Conservation (phyloP, 2,888 invertebrate species). For the Lithophane socia region DNA sequence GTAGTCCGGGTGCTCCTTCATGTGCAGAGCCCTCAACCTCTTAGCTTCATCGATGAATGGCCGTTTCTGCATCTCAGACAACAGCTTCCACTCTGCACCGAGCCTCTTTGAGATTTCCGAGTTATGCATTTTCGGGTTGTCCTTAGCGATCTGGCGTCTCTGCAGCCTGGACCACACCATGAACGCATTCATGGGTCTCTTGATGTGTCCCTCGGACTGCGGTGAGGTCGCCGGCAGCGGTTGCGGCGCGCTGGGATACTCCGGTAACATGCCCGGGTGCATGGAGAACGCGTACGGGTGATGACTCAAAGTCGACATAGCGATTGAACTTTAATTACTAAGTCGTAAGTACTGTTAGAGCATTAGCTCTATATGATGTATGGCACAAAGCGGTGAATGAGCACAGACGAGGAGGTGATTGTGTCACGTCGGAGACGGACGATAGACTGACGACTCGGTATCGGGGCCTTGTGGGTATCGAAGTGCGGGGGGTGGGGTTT, state of each 20-base stretch:
- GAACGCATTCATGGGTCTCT: constrained; percentile 99
- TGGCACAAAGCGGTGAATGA: constrained; percentile 86
- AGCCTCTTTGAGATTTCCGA: constrained; percentile 97
- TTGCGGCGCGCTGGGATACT: constrained; percentile 85
- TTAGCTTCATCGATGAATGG: constrained; percentile 99
- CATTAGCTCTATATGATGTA: constrained; percentile 81
- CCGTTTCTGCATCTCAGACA: constrained; percentile 96
- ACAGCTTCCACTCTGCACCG: constrained; percentile 98
- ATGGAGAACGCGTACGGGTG: constrained; percentile 90
- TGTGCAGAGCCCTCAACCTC: constrained; percentile 95
- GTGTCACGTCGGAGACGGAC: constrained; percentile 87
- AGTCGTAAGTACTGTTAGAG: constrained; percentile 76
- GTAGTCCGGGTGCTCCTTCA: constrained; percentile 98
- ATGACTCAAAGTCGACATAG: constrained; percentile 88
- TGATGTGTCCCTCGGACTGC: constrained; percentile 95
- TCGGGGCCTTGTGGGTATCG: constrained; percentile 79
- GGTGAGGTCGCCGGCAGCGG: constrained; percentile 87
- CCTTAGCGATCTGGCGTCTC: constrained; percentile 97
- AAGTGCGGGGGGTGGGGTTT: constrained; percentile 81
- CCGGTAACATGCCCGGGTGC: constrained; percentile 88
- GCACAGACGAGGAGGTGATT: constrained; percentile 82
- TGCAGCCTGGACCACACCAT: constrained; percentile 99
- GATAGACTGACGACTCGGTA: constrained; percentile 84
- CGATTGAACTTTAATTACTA: constrained; percentile 68
- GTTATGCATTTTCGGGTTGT: constrained; percentile 98